Evolutionary conservation across 2,113 vertebrate species (phyloP).

Genomic region (Rhineura floridana): DNA sequence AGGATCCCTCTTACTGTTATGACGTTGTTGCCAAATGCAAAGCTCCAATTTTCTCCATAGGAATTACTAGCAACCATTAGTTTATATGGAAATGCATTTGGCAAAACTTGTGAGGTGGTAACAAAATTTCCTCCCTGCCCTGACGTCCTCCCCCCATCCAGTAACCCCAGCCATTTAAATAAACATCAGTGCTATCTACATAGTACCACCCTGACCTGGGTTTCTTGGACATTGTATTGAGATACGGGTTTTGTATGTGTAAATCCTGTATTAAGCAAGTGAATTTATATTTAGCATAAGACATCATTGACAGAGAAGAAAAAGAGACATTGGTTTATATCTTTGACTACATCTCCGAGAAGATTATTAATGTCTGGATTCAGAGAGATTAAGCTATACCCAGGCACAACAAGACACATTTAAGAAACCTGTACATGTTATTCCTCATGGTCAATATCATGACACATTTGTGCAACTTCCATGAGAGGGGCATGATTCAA

Average conservation of each 20-base stretch:
- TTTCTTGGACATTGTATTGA: background rate
- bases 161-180: background rate
- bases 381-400: no score
- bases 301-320: background rate
- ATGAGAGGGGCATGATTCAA: background rate
- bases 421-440: background rate
- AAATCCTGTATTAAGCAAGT: background rate
- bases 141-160: background rate
- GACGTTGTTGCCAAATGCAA: background rate
- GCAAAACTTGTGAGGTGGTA: background rate
- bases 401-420: background rate
- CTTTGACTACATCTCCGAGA: background rate
- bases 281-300: background rate
- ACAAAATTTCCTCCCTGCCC: background rate
- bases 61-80: background rate
- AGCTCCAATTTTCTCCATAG: background rate
- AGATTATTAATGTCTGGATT: background rate
- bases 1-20: background rate
- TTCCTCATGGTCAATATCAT: background rate
- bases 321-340: background rate
- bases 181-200: background rate
- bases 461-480: background rate
- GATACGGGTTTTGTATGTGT: background rate
- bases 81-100: background rate
- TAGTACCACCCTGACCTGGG: no score